Evolutionary conservation across 2,797 vertebrate genomes (phyloP), one percentile per base, ranked within the genome.

Genomic region (Pseudomugil gertrudae): DNA sequence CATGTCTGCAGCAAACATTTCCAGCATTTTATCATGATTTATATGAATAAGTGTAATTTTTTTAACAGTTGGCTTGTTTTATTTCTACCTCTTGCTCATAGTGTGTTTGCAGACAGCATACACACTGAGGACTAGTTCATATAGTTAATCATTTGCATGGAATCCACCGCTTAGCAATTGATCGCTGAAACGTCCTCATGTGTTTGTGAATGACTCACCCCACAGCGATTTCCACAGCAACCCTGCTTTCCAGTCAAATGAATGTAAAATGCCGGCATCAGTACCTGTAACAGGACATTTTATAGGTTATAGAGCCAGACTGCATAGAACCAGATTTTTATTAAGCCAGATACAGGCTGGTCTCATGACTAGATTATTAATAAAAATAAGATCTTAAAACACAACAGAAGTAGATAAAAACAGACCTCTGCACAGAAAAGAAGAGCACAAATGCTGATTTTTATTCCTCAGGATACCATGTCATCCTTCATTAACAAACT

Each of bases 171-270:
- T 38, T 1, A 8, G 23, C 48, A 40, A 56, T 1, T 4, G 9
- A 53, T 19, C 17, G 13, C 2, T 26, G 26, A 56, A 71, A 26
- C 13, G 0, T 38, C 11, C 23, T 0, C 36, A 26, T 33, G 10
- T 36, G 0, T 14, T 54, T 50, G 3, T 9, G 14, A 24, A 0
- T 27, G 24, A 89, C 95, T 95, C 80, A 96, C 95, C 92, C 95
- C 95, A 63, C 94, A 95, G 61, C 95, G 93, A 59, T 96, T 96
- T 23, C 84, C 92, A 72, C 93, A 95, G 79, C 94, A 95, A 0
- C 93, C 94, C n/a, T 85, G 5, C 13, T 78, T 69, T 9, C 93
- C 94, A 5, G 94, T 94, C 23, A 93, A 29, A 72, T 95, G 92
- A 74, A 95, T 95, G 69, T 95, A 89, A 30, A 95, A 43, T 0